Evolutionary conservation across 2,797 vertebrate genomes (phyloP).

Genomic region (Lithobates sylvaticus): DNA sequence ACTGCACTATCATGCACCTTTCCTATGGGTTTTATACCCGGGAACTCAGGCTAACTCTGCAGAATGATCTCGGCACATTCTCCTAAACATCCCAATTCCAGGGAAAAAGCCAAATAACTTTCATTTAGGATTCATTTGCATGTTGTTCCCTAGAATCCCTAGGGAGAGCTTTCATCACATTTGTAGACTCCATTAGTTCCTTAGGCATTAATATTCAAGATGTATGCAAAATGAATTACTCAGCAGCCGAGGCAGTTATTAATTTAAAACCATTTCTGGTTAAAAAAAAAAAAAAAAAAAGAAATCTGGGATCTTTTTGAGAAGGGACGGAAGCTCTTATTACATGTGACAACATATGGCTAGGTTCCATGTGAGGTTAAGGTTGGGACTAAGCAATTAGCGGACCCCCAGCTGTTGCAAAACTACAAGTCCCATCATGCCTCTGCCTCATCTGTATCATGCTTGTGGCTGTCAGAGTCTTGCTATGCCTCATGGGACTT

Average conservation of each 20-base stretch:
- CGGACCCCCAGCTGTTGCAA: no score
- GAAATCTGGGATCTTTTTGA: background rate
- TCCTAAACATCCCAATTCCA: background rate
- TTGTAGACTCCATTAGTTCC: constrained; percentile 5
- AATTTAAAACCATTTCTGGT: background rate
- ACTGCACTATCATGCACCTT: background rate
- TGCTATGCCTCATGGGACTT: no score
- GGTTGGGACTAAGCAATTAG: no score
- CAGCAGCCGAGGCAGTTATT: constrained; percentile 6
- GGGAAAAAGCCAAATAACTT: background rate
- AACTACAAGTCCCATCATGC: no score
- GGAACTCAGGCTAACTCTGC: background rate
- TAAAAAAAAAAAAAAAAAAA: background rate
- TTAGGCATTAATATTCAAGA: background rate
- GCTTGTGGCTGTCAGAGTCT: no score
- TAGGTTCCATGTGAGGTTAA: background rate
- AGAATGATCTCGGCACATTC: background rate
- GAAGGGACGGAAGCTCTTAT: background rate
- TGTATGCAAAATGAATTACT: constrained; percentile 6
- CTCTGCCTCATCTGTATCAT: no score
- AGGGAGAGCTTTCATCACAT: background rate
- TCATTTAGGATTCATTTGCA: constrained; percentile 4
- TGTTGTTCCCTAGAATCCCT: background rate
- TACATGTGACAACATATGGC: background rate
- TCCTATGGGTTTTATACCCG: background rate